phyloP scores from a whole-genome alignment of 2,888 invertebrate genomes.

The Trichacis sp. region DNA sequence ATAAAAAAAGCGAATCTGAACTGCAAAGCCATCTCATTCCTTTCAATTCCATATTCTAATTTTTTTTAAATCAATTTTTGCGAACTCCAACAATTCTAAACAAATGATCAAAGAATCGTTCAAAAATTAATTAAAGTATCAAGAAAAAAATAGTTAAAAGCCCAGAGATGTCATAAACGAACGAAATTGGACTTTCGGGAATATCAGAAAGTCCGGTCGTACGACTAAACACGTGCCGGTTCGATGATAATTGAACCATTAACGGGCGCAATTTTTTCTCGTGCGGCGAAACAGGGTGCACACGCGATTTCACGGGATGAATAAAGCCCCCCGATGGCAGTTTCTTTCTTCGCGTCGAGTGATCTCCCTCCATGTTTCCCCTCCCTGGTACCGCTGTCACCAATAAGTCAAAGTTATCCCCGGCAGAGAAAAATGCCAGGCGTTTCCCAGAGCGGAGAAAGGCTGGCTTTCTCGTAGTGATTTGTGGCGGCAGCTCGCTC shows the following conservation, averaged over 20 bases:
- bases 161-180: too few species aligned
- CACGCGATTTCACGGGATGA: conserved; percentile 25
- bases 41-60: too few species aligned
- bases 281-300: conserved; percentile 10
- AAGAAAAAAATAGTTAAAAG: too few species aligned
- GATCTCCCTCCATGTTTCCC: conserved; percentile 13
- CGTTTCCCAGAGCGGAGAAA: conserved; percentile 68
- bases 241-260: conserved; percentile 5
- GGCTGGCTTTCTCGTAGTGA: conserved; percentile 59
- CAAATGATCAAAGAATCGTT: too few species aligned
- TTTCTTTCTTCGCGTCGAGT: conserved; percentile 11
- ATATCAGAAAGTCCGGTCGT: too few species aligned
- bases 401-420: conserved; percentile 69
- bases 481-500: conserved; percentile 68
- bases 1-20: too few species aligned
- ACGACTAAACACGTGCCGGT: conserved; percentile 19
- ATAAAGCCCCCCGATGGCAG: conserved; percentile 1
- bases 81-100: too few species aligned
- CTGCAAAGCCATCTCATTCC: too few species aligned
- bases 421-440: conserved; percentile 69
- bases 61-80: too few species aligned
- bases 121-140: too few species aligned
- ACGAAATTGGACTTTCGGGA: too few species aligned
- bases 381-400: conserved; percentile 55
- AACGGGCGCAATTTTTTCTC: not conserved